A percentile compares a stretch with the other conserved stretches of the same genome.
phyloP scores from a whole-genome alignment of 2,113 vertebrate species.

The Peromyscus leucopus region DNA sequence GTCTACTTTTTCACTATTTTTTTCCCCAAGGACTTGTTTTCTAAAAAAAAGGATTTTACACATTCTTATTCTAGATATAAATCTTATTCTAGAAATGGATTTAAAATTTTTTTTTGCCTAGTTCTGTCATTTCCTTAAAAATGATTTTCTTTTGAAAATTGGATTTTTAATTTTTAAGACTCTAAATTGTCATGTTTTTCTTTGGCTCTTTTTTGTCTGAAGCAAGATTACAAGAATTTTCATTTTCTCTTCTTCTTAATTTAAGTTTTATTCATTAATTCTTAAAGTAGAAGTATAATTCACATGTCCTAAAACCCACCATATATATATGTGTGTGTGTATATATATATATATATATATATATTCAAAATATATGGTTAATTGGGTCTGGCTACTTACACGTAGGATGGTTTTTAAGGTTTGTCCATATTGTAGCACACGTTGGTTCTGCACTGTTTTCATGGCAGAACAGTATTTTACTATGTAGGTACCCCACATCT shows the following conservation, averaged over 20 bases:
- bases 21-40: not conserved
- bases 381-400: not conserved
- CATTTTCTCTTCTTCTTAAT: not conserved
- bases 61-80: not conserved
- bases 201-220: not conserved
- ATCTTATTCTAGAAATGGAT: not conserved
- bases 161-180: conserved; percentile 15
- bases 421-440: not conserved
- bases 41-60: not conserved
- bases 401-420: conserved; percentile 2
- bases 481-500: not conserved
- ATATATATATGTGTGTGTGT: too few species aligned
- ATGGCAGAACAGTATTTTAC: not conserved
- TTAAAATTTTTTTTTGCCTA: not conserved
- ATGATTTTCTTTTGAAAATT: not conserved
- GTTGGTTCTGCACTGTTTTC: not conserved
- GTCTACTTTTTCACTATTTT: not conserved
- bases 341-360: not conserved
- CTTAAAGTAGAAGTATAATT: not conserved
- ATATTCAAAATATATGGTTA: not conserved
- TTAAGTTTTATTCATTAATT: not conserved
- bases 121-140: not conserved
- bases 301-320: not conserved
- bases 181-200: conserved; percentile 18
- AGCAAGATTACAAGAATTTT: not conserved